These are phyloP conservation scores for Saiga tatarica DNA, from an alignment of 2,113 vertebrate species.

Conservation along the genomic window DNA sequence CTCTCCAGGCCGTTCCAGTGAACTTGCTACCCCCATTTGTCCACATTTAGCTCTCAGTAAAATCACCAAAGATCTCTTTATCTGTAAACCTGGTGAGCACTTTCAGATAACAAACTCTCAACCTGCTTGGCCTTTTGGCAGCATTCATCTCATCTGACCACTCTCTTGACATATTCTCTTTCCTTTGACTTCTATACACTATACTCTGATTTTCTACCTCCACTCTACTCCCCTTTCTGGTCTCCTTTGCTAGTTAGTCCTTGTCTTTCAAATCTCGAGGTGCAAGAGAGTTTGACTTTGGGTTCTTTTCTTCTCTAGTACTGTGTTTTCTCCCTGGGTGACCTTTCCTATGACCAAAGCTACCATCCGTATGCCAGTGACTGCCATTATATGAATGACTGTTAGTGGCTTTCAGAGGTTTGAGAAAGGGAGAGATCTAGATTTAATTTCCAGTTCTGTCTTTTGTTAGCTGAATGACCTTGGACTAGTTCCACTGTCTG, in stretches of 20 bases:
- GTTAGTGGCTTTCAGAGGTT: background rate
- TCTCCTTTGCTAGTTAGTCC: background rate
- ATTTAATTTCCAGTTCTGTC: conserved; percentile 28
- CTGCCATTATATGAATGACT: background rate
- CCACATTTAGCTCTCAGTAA: background rate
- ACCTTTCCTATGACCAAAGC: background rate
- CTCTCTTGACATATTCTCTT: background rate
- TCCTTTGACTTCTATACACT: background rate
- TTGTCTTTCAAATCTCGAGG: background rate
- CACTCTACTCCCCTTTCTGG: background rate
- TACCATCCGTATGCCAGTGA: background rate
- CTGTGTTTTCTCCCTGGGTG: background rate
- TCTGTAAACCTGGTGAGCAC: background rate
- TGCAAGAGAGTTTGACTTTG: background rate
- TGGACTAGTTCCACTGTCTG: background rate
- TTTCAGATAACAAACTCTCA: conserved; percentile 8
- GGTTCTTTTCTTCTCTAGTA: background rate
- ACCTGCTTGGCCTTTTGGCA: background rate
- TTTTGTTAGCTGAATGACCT: conserved; percentile 18
- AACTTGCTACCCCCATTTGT: background rate
- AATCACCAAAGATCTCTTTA: background rate
- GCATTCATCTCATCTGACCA: background rate
- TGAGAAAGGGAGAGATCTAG: background rate
- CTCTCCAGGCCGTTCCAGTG: background rate
- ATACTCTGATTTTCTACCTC: background rate